Evolutionary conservation across 2,797 vertebrate species (phyloP).

Genomic region (Carduelis carduelis): DNA sequence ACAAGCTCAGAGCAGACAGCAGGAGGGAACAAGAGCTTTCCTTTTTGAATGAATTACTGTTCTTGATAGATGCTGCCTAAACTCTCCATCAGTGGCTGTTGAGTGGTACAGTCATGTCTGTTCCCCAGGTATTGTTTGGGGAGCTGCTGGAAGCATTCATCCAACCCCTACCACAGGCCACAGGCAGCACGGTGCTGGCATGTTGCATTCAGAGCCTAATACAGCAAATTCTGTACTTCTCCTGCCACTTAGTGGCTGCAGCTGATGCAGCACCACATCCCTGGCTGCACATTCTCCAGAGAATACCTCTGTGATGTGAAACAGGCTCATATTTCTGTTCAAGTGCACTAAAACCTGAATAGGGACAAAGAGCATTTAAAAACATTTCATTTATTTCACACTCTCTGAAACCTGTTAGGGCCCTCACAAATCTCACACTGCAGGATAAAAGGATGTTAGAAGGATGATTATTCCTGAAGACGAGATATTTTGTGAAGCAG

Average conservation of each 20-base stretch:
- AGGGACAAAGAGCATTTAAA: not conserved
- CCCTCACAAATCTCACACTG: not conserved
- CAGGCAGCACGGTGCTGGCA: not conserved
- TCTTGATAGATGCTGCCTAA: not conserved
- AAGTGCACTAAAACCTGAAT: not conserved
- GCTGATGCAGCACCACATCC: not conserved
- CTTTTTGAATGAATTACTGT: not conserved
- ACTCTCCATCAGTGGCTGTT: not conserved
- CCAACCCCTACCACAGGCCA: not conserved
- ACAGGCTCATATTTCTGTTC: not conserved
- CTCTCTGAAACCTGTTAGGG: not conserved
- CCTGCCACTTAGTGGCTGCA: conserved; percentile 50
- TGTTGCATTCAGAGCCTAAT: not conserved
- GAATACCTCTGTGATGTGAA: rapidly evolving
- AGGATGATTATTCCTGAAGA: not conserved
- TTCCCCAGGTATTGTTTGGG: not conserved
- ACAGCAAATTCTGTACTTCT: not conserved
- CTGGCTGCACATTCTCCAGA: rapidly evolving
- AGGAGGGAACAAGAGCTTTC: not conserved
- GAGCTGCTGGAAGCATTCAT: not conserved
- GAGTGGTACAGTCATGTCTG: rapidly evolving
- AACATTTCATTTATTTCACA: not conserved
- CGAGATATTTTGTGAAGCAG: not conserved
- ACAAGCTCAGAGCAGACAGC: not conserved
- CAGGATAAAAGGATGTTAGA: not conserved